A percentile compares a stretch with the other conserved stretches of the same genome.
These are phyloP conservation scores for Sebastes diaconus DNA, from an alignment of 2,797 vertebrate genomes.

Conservation along the genomic window DNA sequence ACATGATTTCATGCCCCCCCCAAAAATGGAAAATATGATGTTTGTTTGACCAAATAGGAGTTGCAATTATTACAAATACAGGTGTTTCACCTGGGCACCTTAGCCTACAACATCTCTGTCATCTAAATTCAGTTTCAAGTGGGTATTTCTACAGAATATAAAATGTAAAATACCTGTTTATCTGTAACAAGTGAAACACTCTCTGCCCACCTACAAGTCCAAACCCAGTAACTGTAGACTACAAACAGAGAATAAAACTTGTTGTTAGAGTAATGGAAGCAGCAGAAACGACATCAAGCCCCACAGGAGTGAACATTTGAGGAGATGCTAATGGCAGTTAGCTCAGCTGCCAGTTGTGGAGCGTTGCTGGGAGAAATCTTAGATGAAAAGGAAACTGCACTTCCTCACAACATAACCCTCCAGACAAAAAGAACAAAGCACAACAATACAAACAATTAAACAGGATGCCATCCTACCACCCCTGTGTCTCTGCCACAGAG, in stretches of 20 bases:
- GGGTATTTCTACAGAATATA: background rate
- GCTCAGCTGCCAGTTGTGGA: constrained; percentile 10
- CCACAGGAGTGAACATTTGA: background rate
- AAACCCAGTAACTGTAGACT: background rate
- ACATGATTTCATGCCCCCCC: background rate
- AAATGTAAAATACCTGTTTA: background rate
- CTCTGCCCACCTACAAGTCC: background rate
- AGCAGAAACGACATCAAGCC: constrained; percentile 11
- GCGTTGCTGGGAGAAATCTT: constrained; percentile 1
- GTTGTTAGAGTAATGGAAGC: background rate
- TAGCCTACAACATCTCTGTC: background rate
- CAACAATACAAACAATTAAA: constrained; percentile 15
- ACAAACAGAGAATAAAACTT: background rate
- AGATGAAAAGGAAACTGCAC: constrained; percentile 13
- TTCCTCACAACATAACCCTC: constrained; percentile 3
- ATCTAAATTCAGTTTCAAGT: background rate
- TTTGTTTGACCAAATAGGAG: background rate
- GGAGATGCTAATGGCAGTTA: constrained; percentile 12
- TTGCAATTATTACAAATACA: background rate
- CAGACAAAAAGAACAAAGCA: constrained; percentile 8
- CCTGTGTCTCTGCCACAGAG: background rate
- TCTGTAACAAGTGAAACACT: background rate
- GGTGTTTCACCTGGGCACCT: background rate
- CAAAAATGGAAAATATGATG: background rate
- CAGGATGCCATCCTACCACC: background rate